Conservation (phyloP, 2,888 invertebrate species). For the Pristionchus fissidentatus region DNA sequence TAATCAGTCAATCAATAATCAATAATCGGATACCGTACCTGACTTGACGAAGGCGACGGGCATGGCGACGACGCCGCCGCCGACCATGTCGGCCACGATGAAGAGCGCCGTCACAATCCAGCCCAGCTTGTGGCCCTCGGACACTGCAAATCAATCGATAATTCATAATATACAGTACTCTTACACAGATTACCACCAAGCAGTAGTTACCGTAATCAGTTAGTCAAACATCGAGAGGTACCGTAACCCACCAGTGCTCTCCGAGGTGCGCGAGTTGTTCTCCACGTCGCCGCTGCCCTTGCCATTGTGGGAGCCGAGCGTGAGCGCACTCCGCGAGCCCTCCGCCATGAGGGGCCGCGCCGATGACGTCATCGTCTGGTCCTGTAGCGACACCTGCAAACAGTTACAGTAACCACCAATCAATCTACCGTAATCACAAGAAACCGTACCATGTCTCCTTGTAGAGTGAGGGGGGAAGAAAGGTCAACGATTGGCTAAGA, state of each 20-base stretch:
- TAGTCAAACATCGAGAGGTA: neutral
- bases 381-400: conserved; percentile 45
- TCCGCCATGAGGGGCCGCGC: conserved; percentile 43
- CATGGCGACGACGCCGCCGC: conserved; percentile 75
- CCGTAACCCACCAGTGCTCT: conserved; percentile 34
- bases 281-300: neutral
- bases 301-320: conserved; percentile 12
- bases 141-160: neutral
- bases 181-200: no score
- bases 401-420: neutral
- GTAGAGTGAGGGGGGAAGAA: neutral
- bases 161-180: neutral
- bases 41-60: conserved; percentile 71
- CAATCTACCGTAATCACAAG: neutral
- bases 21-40: conserved; percentile 53
- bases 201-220: neutral
- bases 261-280: neutral
- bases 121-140: conserved; percentile 61
- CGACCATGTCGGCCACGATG: conserved; percentile 75
- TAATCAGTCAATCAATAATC: conserved; percentile 6
- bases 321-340: conserved; percentile 38
- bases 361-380: conserved; percentile 45
- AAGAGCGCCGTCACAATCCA: conserved; percentile 68
- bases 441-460: conserved; percentile 23
- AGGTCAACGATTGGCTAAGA: conserved; percentile 9